phyloP scores from a whole-genome alignment of 2,797 vertebrate genomes.

The Eupleurogrammus muticus region DNA sequence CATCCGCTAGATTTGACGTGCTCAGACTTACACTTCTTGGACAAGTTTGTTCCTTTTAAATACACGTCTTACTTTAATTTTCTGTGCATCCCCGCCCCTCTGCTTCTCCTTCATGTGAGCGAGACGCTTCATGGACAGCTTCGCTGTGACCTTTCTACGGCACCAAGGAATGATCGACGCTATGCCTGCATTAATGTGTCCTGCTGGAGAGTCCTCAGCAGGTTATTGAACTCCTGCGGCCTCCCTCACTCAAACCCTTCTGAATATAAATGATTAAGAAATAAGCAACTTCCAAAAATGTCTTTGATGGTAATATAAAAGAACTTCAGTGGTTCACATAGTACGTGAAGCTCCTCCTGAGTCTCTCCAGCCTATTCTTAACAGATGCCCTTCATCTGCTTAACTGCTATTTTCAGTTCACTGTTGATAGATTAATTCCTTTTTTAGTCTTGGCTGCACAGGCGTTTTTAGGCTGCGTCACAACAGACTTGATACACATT shows the following conservation, averaged over 20 bases:
- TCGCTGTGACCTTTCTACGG: conserved; percentile 19
- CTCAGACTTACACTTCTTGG: neutral
- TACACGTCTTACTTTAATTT: neutral
- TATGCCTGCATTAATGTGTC: conserved; percentile 7
- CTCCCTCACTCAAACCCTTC: conserved; percentile 1
- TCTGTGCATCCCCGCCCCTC: neutral
- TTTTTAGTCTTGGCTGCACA: conserved; percentile 22
- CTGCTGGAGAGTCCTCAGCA: conserved; percentile 12
- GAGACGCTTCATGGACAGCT: neutral
- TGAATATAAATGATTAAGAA: conserved; percentile 20
- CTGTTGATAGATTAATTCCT: conserved; percentile 15
- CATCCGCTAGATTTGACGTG: neutral
- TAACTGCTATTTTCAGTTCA: conserved; percentile 50
- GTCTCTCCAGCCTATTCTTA: conserved; percentile 40
- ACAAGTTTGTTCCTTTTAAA: neutral
- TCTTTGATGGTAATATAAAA: conserved; percentile 13
- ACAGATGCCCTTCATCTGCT: conserved; percentile 36
- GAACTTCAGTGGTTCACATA: conserved; percentile 17
- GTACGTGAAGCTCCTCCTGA: conserved; percentile 27
- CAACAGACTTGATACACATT: neutral
- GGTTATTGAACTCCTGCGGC: conserved; percentile 13
- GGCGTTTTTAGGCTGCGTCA: conserved; percentile 7
- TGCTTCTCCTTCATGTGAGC: neutral
- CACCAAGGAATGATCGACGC: conserved; percentile 10
- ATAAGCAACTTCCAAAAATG: neutral